A percentile compares a stretch with the other conserved stretches of the same genome.
Evolutionary conservation across 2,797 vertebrate species (phyloP).

Genomic region (Capromys pilorides): DNA sequence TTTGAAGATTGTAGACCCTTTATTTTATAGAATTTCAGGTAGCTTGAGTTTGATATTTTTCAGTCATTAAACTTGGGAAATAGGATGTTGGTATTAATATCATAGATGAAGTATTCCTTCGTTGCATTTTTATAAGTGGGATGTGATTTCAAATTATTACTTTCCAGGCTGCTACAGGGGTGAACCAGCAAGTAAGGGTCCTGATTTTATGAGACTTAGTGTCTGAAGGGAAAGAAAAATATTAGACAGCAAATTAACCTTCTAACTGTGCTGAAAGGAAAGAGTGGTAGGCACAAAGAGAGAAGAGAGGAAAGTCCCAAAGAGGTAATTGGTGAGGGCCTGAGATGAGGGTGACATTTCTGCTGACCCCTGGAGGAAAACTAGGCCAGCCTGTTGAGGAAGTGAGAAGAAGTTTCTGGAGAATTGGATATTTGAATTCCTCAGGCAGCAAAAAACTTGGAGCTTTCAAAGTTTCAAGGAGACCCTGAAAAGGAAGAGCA

Average conservation of each 20-base stretch:
- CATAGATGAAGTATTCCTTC: not conserved
- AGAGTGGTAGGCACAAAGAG: not conserved
- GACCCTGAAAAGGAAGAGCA: not conserved
- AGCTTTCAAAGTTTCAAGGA: conserved; percentile 8
- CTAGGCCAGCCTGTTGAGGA: not conserved
- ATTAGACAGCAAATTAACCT: not conserved
- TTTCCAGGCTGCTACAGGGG: not conserved
- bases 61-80: conserved; percentile 47
- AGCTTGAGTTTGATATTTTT: conserved; percentile 33
- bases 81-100: not conserved
- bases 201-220: not conserved
- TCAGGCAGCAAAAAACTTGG: not conserved
- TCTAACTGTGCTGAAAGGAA: not conserved
- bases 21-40: conserved; percentile 9
- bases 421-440: not conserved
- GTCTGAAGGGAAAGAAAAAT: not conserved
- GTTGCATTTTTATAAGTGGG: not conserved
- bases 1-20: conserved; percentile 29
- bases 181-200: not conserved
- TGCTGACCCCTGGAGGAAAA: not conserved
- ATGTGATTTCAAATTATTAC: conserved; percentile 18
- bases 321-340: not conserved
- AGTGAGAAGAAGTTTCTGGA: not conserved
- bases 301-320: not conserved
- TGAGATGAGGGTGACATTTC: not conserved